Base-by-base conservation (phyloP, 2,113 vertebrate genomes). In the Saimiri boliviensis region DNA sequence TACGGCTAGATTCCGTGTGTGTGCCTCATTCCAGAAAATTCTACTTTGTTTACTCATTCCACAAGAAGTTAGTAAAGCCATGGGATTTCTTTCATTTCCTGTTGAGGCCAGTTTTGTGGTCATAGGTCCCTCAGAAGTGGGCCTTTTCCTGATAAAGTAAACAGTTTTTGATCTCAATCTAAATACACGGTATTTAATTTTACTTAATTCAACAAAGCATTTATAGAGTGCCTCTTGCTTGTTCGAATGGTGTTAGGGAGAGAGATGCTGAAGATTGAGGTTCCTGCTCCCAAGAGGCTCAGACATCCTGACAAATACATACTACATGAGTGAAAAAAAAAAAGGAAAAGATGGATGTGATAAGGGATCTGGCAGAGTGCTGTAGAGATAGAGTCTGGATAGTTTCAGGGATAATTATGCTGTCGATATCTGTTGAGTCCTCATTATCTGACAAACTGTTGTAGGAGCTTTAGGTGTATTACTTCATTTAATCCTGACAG, bases 41-140 rank as follows among this genome's bases (percentile, higher is more conserved):
- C 87, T 81, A 82, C 85, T 97, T 97, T 97, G 97, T 98, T 98
- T 93, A 90, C 73, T 97, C 96, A 98, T 96, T 96, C 92, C 96
- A 82, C 71, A 60, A 95, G 95, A 87, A 88, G 87, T 96, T 96
- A 88, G 95, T 86, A 87, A 97, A 98, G 95, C 94, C 85, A 13
- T 68, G 95, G 95, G 96, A 95, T 96, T 97, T 86, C 94, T 96
- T 97, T 97, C 90, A 95, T 97, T 97, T 98, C 97, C 96, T 96
- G 87, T 70, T 13, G 92, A 96, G 92, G 90, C 91, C 77, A 54
- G 76, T 92, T 86, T 96, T 17, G 8, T 10, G 32, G 94, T 76
- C 80, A 17, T n/a, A 77, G 70, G 86, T 73, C 92, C 73, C 82
- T 98, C 86, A 96, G 95, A 97, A 95, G 84, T 80, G 73, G 30